Evolutionary conservation across 2,888 invertebrate genomes (phyloP), one percentile per base, ranked within the genome.

Genomic region (Caenorhabditis sp.): DNA sequence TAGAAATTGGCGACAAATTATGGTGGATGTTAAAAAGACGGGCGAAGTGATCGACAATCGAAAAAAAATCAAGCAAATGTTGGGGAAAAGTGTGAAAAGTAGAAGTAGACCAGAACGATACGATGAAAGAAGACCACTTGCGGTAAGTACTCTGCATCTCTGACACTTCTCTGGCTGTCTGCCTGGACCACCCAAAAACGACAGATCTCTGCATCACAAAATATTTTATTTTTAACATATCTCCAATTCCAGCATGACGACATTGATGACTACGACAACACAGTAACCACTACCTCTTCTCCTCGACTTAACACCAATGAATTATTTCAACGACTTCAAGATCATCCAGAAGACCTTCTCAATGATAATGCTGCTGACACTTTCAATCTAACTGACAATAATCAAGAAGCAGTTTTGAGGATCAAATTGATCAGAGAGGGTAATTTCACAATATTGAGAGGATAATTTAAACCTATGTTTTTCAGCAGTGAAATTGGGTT

Each of bases 401-500:
- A 69, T 10, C 59, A 56, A 4, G 69, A 73, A 31, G 63, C 65
- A 12, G 63, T 73, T 1, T 36, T 59, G 10, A 31, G 73, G n/a
- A 69, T 73, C 14, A 65, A 63, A 26, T 38, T 73, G 49, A 66
- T 73, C 1, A 25, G 73, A 43, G 69, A 73, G 20, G 59, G 69
- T 68, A 36, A n/a, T n/a, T n/a, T n/a, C n/a, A n/a, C n/a, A n/a
- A n/a, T n/a, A n/a, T n/a, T n/a, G n/a, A n/a, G n/a, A n/a, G n/a
- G n/a, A n/a, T n/a, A n/a, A n/a, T n/a, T 54, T 54, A 7, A n/a
- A 36, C 8, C n/a, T n/a, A 43, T 10, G 26, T 12, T 27, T 68
- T 68, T n/a, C 64, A 75, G 77, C 68, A 8, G 74, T 82, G 10
- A 78, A 82, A 62, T 43, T 82, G 25, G 78, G 77, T 8, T 43